Evolutionary conservation across 2,113 vertebrate species (phyloP).

Genomic region (Piprites chloris): DNA sequence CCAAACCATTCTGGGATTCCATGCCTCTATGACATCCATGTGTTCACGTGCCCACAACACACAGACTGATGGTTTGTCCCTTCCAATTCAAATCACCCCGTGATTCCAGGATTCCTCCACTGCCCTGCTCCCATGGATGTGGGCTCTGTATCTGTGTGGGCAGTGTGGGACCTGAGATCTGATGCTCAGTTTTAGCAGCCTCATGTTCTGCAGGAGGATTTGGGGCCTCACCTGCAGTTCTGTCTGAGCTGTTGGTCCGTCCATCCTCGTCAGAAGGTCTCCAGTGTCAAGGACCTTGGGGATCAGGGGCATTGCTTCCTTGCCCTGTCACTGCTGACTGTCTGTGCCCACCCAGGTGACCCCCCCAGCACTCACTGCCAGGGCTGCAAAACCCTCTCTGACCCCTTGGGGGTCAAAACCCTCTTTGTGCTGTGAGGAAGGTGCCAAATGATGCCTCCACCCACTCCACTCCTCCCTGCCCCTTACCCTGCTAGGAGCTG

Average conservation of each 20-base stretch:
- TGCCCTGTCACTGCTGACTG: not conserved
- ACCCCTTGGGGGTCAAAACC: not conserved
- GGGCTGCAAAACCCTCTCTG: not conserved
- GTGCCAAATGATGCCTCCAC: not conserved
- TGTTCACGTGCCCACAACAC: too few species aligned
- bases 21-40: too few species aligned
- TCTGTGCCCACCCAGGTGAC: not conserved
- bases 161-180: fast-evolving
- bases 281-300: too few species aligned
- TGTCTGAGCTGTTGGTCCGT: not conserved
- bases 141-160: not conserved
- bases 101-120: not conserved
- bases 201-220: not conserved
- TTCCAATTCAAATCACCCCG: not conserved
- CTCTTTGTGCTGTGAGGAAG: not conserved
- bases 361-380: not conserved
- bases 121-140: fast-evolving
- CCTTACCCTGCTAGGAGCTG: not conserved
- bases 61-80: too few species aligned
- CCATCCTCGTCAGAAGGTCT: not conserved
- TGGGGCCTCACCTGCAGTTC: not conserved
- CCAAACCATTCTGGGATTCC: not conserved
- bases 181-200: not conserved
- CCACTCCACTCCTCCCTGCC: not conserved
- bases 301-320: fast-evolving